These are phyloP conservation scores for Leptopilina boulardi DNA, from an alignment of 1,140 invertebrate species.

Conservation along the genomic window DNA sequence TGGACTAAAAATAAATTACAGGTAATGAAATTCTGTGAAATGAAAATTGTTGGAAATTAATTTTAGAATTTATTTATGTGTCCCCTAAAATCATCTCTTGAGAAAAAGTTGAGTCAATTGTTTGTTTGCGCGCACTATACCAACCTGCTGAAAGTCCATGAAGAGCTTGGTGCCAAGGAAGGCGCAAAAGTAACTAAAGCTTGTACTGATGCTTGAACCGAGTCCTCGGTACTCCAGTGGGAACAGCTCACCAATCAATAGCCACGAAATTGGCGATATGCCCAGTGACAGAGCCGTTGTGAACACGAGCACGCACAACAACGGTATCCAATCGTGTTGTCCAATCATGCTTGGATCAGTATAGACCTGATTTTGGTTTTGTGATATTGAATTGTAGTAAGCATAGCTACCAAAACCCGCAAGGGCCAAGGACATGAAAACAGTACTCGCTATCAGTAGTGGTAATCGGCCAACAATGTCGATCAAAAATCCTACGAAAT, in stretches of 20 bases:
- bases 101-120: neutral
- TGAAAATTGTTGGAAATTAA: too few relatives aligned
- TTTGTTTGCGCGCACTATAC: too few relatives aligned
- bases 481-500: slow-evolving; percentile 80
- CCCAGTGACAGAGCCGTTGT: slow-evolving; percentile 91
- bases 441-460: slow-evolving; percentile 85
- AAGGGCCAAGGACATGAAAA: slow-evolving; percentile 88
- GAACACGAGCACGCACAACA: slow-evolving; percentile 88
- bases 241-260: slow-evolving; percentile 92
- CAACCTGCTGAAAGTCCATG: slow-evolving; percentile 84
- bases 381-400: slow-evolving; percentile 79
- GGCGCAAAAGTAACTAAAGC: slow-evolving; percentile 91
- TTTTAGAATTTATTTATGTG: too few relatives aligned
- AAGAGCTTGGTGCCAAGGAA: slow-evolving; percentile 94
- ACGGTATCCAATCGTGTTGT: slow-evolving; percentile 86
- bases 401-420: slow-evolving; percentile 88
- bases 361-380: slow-evolving; percentile 71
- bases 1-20: too few relatives aligned
- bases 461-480: slow-evolving; percentile 87
- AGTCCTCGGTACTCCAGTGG: slow-evolving; percentile 89
- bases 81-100: too few relatives aligned
- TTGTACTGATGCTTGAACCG: slow-evolving; percentile 87
- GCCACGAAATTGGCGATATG: slow-evolving; percentile 92
- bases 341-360: slow-evolving; percentile 66
- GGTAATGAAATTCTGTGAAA: too few relatives aligned